Evolutionary conservation across 2,113 vertebrate genomes (phyloP), one percentile per base, ranked within the genome.

Genomic region (Microcebus murinus): DNA sequence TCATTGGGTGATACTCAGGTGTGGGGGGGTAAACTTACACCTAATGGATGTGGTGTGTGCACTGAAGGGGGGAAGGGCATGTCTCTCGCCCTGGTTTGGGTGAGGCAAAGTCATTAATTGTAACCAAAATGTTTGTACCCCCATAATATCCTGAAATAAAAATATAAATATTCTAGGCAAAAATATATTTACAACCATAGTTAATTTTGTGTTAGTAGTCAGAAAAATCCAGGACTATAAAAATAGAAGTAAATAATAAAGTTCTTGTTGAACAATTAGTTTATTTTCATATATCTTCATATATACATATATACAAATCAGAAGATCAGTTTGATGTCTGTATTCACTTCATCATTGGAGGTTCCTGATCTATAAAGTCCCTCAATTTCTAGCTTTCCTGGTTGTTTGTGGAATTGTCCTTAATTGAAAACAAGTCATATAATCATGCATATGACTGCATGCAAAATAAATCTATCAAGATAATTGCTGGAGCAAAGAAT

Each of bases 381-480:
- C 50, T 45, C 86, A 39, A 87, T 25, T 96, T 97, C 42, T 82
- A 89, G 48, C n/a, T 92, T 84, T 73, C 18, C 29, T 92, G 45
- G n/a, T 55, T 93, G 67, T 67, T 59, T 93, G 45, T 94, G 39
- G 29, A 87, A 79, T 61, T 93, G 42, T 91, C 55, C 8, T 91
- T 77, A 85, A 95, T 79, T 91, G 88, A 96, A 96, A 95, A 59
- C 14, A 81, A 93, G 39, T 90, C 15, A 73, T 65, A 73, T 36
- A 81, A 81, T 83, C 71, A 90, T 67, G 36, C 25, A 55, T 76
- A 76, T 97, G n/a, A 92, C 1, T 95, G 21, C 57, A 94, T 63
- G 36, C 3, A 92, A 97, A 96, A 88, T 42, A 70, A 68, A 68
- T 52, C 23, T 76, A 59, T 80, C 21, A 96, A 77, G 87, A 96